Conservation (phyloP, 2,797 vertebrate species). For the Cirrhinus mrigala region DNA sequence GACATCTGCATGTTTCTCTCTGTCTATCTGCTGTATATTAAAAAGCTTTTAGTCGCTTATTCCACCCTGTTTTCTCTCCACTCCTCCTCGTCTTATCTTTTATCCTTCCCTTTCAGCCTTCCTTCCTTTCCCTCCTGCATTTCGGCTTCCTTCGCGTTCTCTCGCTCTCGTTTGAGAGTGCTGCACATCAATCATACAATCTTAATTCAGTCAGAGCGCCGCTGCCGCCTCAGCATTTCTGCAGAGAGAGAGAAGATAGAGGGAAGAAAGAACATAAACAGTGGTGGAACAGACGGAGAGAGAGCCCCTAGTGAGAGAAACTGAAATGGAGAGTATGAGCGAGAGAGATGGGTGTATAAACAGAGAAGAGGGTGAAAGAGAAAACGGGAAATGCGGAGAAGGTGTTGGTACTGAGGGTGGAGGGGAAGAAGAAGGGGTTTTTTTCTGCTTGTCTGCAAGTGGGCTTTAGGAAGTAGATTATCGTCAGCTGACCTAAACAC, state of each 20-base stretch:
- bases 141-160: conserved; percentile 4
- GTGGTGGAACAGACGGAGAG: conserved; percentile 30
- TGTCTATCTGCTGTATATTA: conserved; percentile 8
- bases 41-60: conserved; percentile 3
- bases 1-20: conserved; percentile 26
- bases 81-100: conserved; percentile 38
- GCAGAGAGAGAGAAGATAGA: conserved; percentile 33
- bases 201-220: conserved; percentile 55
- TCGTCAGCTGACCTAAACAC: conserved; percentile 66
- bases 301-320: conserved; percentile 10
- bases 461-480: conserved; percentile 75
- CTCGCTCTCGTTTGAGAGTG: conserved; percentile 50
- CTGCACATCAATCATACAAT: conserved; percentile 57
- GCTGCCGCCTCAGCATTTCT: conserved; percentile 59
- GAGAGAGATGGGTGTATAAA: neutral
- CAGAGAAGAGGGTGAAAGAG: neutral
- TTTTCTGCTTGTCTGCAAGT: conserved; percentile 66
- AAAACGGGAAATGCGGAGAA: neutral
- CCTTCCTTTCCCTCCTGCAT: conserved; percentile 36
- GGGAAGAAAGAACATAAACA: conserved; percentile 23
- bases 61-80: conserved; percentile 6
- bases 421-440: conserved; percentile 61
- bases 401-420: neutral
- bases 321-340: neutral
- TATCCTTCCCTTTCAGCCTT: conserved; percentile 36